These are phyloP conservation scores for Acleris literana DNA, from an alignment of 2,888 invertebrate genomes.

Conservation along the genomic window DNA sequence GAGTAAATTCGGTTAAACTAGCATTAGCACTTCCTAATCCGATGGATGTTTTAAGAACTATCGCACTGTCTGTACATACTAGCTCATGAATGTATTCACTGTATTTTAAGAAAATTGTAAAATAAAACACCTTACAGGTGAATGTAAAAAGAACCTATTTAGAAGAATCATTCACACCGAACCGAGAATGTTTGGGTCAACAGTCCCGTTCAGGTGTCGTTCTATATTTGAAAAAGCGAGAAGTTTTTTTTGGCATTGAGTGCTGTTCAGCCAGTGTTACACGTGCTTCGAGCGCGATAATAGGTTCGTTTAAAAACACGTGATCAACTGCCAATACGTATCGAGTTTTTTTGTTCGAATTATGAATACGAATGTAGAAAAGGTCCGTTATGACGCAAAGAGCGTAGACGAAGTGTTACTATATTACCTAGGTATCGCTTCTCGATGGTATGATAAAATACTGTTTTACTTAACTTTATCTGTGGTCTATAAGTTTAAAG, in stretches of 20 bases:
- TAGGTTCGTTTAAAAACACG: slow-evolving; percentile 22
- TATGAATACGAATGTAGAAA: neutral
- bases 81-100: too few relatives aligned
- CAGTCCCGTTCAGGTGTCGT: slow-evolving; percentile 46
- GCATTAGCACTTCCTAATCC: too few relatives aligned
- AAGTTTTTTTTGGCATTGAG: slow-evolving; percentile 33
- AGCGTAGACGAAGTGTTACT: too few relatives aligned
- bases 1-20: too few relatives aligned
- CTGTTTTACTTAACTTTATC: too few relatives aligned
- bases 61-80: too few relatives aligned
- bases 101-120: too few relatives aligned
- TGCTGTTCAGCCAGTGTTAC: slow-evolving; percentile 22
- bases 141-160: slow-evolving; percentile 31
- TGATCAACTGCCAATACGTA: slow-evolving; percentile 16
- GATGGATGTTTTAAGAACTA: too few relatives aligned
- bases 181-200: slow-evolving; percentile 45
- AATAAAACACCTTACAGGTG: slow-evolving; percentile 24
- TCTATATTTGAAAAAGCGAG: slow-evolving; percentile 37
- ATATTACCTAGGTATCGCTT: too few relatives aligned
- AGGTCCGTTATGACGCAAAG: too few relatives aligned
- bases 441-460: too few relatives aligned
- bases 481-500: too few relatives aligned
- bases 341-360: slow-evolving; percentile 14
- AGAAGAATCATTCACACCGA: slow-evolving; percentile 30
- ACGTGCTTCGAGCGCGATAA: slow-evolving; percentile 19